Evolutionary conservation across 1,140 invertebrate species (phyloP).

Genomic region (Tigriopus japonicus): DNA sequence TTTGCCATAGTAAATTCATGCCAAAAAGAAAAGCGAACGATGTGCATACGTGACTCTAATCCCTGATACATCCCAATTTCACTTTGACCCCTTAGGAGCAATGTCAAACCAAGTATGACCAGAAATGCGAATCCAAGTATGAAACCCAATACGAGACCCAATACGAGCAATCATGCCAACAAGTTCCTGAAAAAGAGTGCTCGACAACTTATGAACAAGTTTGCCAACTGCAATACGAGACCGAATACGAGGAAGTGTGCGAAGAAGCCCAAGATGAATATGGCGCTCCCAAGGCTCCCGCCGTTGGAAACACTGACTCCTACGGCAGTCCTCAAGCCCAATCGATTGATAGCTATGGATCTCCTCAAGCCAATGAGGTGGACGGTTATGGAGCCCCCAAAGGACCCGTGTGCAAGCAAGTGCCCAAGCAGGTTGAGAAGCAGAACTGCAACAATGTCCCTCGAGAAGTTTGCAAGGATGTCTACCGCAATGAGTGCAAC

Average conservation of each 20-base stretch:
- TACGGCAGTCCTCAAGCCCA: neutral
- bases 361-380: neutral
- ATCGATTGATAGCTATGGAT: constrained; percentile 5
- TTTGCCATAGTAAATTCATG: too few relatives aligned
- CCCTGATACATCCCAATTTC: too few relatives aligned
- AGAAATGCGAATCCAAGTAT: constrained; percentile 10
- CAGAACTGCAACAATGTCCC: constrained; percentile 9
- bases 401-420: constrained; percentile 8
- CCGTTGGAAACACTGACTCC: neutral
- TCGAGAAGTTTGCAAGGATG: constrained; percentile 7
- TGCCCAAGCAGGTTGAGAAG: neutral
- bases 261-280: constrained; percentile 8
- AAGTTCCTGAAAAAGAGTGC: constrained; percentile 10
- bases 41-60: too few relatives aligned
- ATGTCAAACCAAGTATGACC: constrained; percentile 9
- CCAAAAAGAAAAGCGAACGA: too few relatives aligned
- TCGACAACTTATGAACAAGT: constrained; percentile 1
- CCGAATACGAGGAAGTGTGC: constrained; percentile 10
- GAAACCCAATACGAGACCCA: constrained; percentile 7
- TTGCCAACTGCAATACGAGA: constrained; percentile 10
- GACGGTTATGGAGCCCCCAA: constrained; percentile 12
- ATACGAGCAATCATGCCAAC: constrained; percentile 6
- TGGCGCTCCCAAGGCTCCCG: constrained; percentile 10
- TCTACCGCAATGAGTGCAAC: neutral
- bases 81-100: neutral